Evolutionary conservation across 2,888 invertebrate species (phyloP).

Genomic region (Cephus pygmeus): DNA sequence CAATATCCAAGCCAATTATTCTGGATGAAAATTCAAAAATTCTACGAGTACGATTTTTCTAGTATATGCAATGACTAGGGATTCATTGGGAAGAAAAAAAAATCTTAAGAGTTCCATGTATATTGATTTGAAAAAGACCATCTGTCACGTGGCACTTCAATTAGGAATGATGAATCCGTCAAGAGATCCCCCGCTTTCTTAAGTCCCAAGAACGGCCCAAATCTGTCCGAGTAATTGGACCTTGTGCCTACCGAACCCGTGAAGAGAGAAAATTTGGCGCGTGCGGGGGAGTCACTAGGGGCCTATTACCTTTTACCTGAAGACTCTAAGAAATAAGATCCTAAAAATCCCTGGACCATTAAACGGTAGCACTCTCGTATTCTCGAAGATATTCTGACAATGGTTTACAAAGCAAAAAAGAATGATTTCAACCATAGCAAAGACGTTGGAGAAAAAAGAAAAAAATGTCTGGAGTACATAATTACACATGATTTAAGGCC

Average conservation of each 20-base stretch:
- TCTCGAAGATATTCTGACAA: too few relatives aligned
- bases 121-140: background rate
- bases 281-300: conserved; percentile 29
- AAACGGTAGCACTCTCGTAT: too few relatives aligned
- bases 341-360: too few relatives aligned
- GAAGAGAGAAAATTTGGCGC: conserved; percentile 16
- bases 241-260: conserved; percentile 21
- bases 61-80: too few relatives aligned
- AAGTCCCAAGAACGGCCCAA: conserved; percentile 18
- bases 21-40: too few relatives aligned
- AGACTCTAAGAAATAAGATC: background rate
- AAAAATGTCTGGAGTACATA: too few relatives aligned
- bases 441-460: too few relatives aligned
- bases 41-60: too few relatives aligned
- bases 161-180: conserved; percentile 35
- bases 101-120: background rate
- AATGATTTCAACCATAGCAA: too few relatives aligned
- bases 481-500: too few relatives aligned
- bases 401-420: too few relatives aligned
- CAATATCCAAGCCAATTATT: too few relatives aligned
- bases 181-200: conserved; percentile 24
- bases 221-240: conserved; percentile 50
- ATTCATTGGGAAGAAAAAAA: background rate
- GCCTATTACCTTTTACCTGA: conserved; percentile 13
- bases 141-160: conserved; percentile 19